Evolutionary conservation across 2,797 vertebrate species (phyloP).

Genomic region (Odontamblyopus lacepedii): DNA sequence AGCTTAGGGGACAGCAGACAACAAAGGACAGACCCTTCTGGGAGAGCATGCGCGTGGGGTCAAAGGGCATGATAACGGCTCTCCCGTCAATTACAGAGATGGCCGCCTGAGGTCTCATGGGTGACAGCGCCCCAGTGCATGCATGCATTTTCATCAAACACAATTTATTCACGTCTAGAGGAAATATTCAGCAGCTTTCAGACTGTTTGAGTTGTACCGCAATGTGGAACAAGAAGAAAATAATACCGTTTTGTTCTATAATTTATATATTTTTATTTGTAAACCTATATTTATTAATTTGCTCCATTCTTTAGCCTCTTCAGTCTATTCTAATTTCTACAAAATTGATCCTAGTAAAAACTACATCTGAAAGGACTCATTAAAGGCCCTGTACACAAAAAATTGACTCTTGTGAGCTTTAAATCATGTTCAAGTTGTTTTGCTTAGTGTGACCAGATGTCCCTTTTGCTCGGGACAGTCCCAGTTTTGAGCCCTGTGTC

Average conservation of each 20-base stretch:
- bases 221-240: background rate
- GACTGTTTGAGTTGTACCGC: background rate
- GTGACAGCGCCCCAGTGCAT: constrained; percentile 23
- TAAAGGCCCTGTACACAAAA: too few species aligned
- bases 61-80: constrained; percentile 53
- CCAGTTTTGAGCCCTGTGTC: too few species aligned
- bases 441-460: too few species aligned
- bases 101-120: constrained; percentile 30
- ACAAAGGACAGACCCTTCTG: constrained; percentile 69
- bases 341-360: too few species aligned
- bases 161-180: constrained; percentile 37
- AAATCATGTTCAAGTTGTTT: too few species aligned
- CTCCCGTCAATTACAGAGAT: constrained; percentile 39
- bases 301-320: too few species aligned
- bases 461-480: too few species aligned
- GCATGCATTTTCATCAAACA: constrained; percentile 53
- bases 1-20: constrained; percentile 35
- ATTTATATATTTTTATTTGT: too few species aligned
- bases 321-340: too few species aligned
- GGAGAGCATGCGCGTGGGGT: constrained; percentile 30
- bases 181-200: constrained; percentile 21
- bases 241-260: background rate
- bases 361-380: too few species aligned
- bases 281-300: background rate
- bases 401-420: too few species aligned